A percentile compares a stretch with the other conserved stretches of the same genome.
Evolutionary conservation across 2,113 vertebrate species (phyloP).

Genomic region (Manacus vitellinus): DNA sequence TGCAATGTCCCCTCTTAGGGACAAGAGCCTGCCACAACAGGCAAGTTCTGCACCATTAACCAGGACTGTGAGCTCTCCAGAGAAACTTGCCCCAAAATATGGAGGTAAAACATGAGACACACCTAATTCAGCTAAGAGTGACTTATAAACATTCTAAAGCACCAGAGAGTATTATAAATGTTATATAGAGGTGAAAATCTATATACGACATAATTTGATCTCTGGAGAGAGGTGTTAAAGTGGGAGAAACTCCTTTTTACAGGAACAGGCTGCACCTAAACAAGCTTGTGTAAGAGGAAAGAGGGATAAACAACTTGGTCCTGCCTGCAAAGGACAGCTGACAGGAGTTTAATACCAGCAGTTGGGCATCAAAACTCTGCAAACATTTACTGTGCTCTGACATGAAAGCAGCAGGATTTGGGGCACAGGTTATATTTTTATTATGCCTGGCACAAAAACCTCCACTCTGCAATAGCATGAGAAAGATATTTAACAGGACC

Average conservation of each 20-base stretch:
- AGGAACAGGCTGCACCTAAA: neutral
- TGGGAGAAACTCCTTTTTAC: neutral
- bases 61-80: neutral
- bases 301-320: neutral
- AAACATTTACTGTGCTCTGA: neutral
- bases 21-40: neutral
- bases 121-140: neutral
- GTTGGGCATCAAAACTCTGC: neutral
- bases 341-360: neutral
- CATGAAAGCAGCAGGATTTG: neutral
- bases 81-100: neutral
- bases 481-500: neutral
- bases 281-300: neutral
- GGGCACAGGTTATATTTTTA: neutral
- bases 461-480: neutral
- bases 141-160: neutral
- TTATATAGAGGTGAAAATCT: neutral
- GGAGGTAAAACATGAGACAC: neutral
- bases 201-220: neutral
- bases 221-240: neutral
- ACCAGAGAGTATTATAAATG: neutral
- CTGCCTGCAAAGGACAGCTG: neutral
- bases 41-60: neutral
- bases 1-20: slow-evolving; percentile 15
- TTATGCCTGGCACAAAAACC: neutral